Evolutionary conservation across 2,113 vertebrate species (phyloP), one percentile per base, ranked within the genome.

Genomic region (Indri indri): DNA sequence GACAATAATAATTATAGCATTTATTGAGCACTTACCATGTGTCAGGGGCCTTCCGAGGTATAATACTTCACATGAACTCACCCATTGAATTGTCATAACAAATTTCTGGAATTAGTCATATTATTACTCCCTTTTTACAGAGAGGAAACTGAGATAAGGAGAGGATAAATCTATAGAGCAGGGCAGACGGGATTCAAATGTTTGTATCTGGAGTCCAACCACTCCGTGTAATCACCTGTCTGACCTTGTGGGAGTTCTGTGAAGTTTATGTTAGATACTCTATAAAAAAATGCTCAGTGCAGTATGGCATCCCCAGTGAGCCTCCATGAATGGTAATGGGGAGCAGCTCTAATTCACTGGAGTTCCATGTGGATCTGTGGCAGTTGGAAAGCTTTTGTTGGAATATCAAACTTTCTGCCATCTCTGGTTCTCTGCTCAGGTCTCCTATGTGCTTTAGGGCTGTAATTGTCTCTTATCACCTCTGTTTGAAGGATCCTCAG

Each of bases 291-390:
- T 37, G 8, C n/a, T 82, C 45, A 22, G 18, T 1, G 5, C 9
- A 59, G 7, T 11, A 11, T 30, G 17, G 3, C 0, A 68, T 27
- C 42, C 42, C 63, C 32, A 65, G 10, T 27, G 66, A 91, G 45
- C 2, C 47, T 45, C 16, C 0, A 0, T 32, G 3, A 25, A 52
- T 4, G 27, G 52, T 47, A n/a, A 18, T 8, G 34, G 8, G 27
- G 52, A 88, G 27, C 14, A 14, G n/a, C 12, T 40, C 3, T 47
- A 74, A 37, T 3, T 68, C 30, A 45, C 3, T 18, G 40, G 37
- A 23, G 18, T 42, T 63, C 68, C 7, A 0, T 42, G 65, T 54
- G 77, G 17, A n/a, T 65, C 61, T 88, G n/a, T 25, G 79, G 37
- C 3, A 8, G 0, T 5, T 61, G 6, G 61, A 47, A 18, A 50